Conservation (phyloP, 30 jellyfish, hydroid and myxozoan species). For the Cassiopea andromeda region DNA sequence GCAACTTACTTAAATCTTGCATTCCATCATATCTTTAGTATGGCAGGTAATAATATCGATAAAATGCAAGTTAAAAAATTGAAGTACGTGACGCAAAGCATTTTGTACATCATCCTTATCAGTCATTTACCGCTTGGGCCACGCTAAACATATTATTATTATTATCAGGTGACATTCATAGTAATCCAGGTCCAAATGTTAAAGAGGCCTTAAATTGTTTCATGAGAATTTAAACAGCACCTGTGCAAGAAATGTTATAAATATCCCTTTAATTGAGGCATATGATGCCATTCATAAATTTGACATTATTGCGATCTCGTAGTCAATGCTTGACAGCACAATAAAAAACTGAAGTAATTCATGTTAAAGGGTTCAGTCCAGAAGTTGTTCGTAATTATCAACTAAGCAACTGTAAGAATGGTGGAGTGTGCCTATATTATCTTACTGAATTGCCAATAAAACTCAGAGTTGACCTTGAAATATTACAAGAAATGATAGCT, state of each 20-base stretch:
- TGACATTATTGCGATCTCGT: constrained; percentile 13
- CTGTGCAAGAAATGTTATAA: constrained; percentile 10
- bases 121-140: constrained; percentile 4
- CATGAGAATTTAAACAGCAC: background rate
- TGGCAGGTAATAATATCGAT: background rate
- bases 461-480: background rate
- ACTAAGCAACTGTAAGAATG: constrained; percentile 2
- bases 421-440: background rate
- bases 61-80: constrained; percentile 1
- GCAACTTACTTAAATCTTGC: background rate
- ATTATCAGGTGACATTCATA: constrained; percentile 16
- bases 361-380: constrained; percentile 29
- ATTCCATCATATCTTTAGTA: background rate
- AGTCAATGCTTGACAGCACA: constrained; percentile 31
- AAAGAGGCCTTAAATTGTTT: background rate
- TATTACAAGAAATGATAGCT: constrained; percentile 8
- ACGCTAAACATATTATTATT: constrained; percentile 16
- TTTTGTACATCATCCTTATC: constrained; percentile 17
- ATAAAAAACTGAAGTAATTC: constrained; percentile 12
- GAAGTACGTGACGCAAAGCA: background rate
- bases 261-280: constrained; percentile 21
- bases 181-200: constrained; percentile 13
- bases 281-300: constrained; percentile 34
- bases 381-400: constrained; percentile 16
- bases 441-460: constrained; percentile 11